Evolutionary conservation across 2,888 invertebrate species (phyloP).

Genomic region (Acanthococcus lagerstroemiae): DNA sequence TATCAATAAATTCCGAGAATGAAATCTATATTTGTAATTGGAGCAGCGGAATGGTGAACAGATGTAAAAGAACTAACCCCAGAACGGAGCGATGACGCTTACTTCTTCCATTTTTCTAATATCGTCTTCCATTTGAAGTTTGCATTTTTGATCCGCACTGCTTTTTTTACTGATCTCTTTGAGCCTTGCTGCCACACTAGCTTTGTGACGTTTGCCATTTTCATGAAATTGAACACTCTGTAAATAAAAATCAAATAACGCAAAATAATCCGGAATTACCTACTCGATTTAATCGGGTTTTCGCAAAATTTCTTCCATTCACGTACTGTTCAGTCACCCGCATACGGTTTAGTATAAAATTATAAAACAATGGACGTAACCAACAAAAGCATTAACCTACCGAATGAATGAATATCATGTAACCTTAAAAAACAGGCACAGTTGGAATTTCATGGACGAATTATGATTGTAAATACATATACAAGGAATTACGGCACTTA

Average conservation of each 20-base stretch:
- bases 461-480: no score
- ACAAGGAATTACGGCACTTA: conserved; percentile 43
- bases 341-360: background rate
- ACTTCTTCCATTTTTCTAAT: conserved; percentile 78
- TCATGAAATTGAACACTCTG: conserved; percentile 94
- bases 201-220: conserved; percentile 82
- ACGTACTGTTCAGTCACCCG: no score
- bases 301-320: no score
- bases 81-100: conserved; percentile 32
- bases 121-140: conserved; percentile 66
- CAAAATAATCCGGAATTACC: no score
- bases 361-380: background rate
- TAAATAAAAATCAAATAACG: no score
- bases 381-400: no score
- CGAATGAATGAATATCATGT: no score
- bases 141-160: conserved; percentile 64
- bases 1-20: conserved; percentile 37
- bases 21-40: conserved; percentile 1
- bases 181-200: conserved; percentile 78
- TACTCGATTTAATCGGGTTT: no score
- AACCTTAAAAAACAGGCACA: no score
- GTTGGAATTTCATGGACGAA: no score
- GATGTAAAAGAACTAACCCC: background rate
- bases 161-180: conserved; percentile 75
- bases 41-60: background rate